phyloP scores from a whole-genome alignment of 2,797 vertebrate species.

The Cossypha niveicapilla region DNA sequence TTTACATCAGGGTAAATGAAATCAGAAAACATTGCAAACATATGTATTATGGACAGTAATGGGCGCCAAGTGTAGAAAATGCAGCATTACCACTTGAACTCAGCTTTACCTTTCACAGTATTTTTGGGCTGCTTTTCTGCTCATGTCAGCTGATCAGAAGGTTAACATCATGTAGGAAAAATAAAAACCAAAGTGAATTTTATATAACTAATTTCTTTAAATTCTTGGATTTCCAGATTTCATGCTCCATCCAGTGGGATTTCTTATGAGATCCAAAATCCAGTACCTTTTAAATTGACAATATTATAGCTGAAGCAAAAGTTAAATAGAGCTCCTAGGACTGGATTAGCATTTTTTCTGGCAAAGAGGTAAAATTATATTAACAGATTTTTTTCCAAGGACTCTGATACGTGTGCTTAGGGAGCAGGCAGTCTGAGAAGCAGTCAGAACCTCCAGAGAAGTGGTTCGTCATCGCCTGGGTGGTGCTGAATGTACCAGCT shows the following conservation, averaged over 20 bases:
- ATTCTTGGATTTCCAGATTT: constrained; percentile 35
- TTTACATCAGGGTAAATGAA: not conserved
- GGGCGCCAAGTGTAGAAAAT: not conserved
- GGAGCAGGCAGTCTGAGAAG: constrained; percentile 38
- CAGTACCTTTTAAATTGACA: not conserved
- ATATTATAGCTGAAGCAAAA: constrained; percentile 35
- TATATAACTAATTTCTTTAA: not conserved
- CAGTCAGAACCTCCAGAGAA: constrained; percentile 43
- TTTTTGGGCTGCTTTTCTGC: not conserved
- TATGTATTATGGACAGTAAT: not conserved
- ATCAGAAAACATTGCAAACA: not conserved
- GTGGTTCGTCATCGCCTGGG: not conserved
- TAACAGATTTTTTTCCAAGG: constrained; percentile 60
- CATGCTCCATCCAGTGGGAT: not conserved
- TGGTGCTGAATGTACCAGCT: constrained; percentile 37
- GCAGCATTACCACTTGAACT: not conserved
- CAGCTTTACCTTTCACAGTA: not conserved
- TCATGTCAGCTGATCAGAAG: not conserved
- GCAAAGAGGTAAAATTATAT: constrained; percentile 56
- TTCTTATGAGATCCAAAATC: constrained; percentile 9
- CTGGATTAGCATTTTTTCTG: constrained; percentile 40
- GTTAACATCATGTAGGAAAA: not conserved
- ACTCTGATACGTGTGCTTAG: constrained; percentile 21
- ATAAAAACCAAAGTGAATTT: not conserved
- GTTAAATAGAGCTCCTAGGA: constrained; percentile 26